Base-by-base conservation (phyloP, 1,140 invertebrate species). In the Propsilocerus akamusi region DNA sequence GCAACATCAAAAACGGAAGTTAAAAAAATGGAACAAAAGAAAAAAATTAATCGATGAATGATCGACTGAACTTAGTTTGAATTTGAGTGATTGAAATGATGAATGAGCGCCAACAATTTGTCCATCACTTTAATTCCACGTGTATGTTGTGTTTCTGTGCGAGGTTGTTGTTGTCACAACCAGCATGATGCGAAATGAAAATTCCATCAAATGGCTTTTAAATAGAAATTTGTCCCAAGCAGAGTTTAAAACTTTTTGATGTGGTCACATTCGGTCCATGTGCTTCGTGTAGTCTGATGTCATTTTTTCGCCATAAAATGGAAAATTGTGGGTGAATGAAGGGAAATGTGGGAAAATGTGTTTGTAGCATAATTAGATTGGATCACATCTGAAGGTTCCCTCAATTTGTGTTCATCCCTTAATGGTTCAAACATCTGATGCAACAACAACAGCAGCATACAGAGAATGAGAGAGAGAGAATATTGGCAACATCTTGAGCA, bases 251-350 rank as follows among this genome's bases (percentile, higher is more conserved):
- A 20, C 22, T 41, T 41, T 41, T 41, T 41, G 34, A 41, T 41
- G 34, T 41, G 34, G 34, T 41, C 34, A 41, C 34, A 41, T 41
- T 20, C 34, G 17, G 34, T 41, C 34, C 34, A 41, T 41, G 34
- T 41, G 34, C 17, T 20, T 41, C 17, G 8, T 41, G 10, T n/a
- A 2, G 6, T 6, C 3, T 30, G 2, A 30, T 30, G 2, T 30
- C 28, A 8, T 11, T 30, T 30, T n/a, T 30, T 7, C 5, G 8
- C 4, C 14, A 41, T 17, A 5, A 5, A 41, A 20, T 14, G 17
- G 8, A 41, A 41, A 14, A 41, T n/a, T n/a, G n/a, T n/a, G n/a
- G n/a, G n/a, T n/a, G n/a, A n/a, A 20, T 20, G 6, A 30, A 3
- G 10, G 34, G 8, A 20, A 41, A 20, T 20, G 14, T 20, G 14